Evolutionary conservation across 2,113 vertebrate species (phyloP).

Genomic region (Serinus canaria): DNA sequence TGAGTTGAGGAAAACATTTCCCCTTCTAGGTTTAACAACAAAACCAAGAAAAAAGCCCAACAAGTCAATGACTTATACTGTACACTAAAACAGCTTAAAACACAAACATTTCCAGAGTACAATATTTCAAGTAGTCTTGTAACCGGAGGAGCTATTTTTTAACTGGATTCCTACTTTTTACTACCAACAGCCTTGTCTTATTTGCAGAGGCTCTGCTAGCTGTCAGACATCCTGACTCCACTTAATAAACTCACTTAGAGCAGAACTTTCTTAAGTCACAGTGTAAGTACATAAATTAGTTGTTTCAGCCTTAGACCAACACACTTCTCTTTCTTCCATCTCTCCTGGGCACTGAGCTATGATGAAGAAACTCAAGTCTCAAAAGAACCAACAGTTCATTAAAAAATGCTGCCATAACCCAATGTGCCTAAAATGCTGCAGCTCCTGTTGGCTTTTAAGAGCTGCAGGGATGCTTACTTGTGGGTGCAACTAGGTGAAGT

Average conservation of each 20-base stretch:
- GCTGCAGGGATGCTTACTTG: not conserved
- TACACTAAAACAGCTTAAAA: constrained; percentile 47
- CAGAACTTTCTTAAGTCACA: constrained; percentile 69
- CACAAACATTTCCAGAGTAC: constrained; percentile 64
- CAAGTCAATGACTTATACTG: constrained; percentile 44
- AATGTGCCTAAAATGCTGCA: not conserved
- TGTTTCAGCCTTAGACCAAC: constrained; percentile 59
- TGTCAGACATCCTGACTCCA: constrained; percentile 78
- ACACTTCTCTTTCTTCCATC: constrained; percentile 48
- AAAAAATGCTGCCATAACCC: constrained; percentile 29
- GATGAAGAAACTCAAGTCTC: constrained; percentile 19
- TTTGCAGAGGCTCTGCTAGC: constrained; percentile 65
- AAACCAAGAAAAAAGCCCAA: not conserved
- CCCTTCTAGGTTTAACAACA: constrained; percentile 18
- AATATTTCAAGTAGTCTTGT: constrained; percentile 62
- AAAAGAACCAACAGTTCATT: constrained; percentile 37
- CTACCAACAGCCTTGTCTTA: constrained; percentile 66
- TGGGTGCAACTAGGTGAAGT: not conserved
- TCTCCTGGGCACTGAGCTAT: constrained; percentile 20
- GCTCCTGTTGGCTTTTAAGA: not conserved
- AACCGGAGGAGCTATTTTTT: constrained; percentile 63
- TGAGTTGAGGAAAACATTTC: constrained; percentile 20
- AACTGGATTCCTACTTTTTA: constrained; percentile 64
- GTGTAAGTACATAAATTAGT: constrained; percentile 70
- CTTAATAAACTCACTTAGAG: constrained; percentile 74